These are phyloP conservation scores for Ondatra zibethicus DNA, from an alignment of 2,113 vertebrate species.

Conservation along the genomic window DNA sequence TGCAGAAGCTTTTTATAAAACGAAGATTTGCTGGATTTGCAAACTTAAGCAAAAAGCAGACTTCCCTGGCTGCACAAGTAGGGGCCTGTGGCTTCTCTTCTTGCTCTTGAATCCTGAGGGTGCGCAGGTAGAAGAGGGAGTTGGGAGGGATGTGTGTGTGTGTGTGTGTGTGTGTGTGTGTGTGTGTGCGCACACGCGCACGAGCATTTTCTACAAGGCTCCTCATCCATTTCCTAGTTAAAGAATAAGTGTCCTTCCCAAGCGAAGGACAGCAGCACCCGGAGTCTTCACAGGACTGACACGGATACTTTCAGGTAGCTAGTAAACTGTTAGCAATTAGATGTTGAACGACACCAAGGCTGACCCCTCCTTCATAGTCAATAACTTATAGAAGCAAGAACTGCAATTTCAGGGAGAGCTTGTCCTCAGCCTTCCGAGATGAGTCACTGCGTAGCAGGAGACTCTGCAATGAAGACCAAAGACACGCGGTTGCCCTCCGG, in stretches of 20 bases:
- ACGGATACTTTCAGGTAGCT: neutral
- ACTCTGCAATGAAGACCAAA: neutral
- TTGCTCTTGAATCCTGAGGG: neutral
- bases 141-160: neutral
- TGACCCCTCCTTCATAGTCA: neutral
- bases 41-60: neutral
- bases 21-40: slow-evolving; percentile 54
- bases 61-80: neutral
- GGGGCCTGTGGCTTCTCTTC: neutral
- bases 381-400: neutral
- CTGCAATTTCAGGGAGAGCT: neutral
- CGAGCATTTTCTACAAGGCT: neutral
- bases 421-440: neutral
- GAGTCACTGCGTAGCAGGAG: neutral
- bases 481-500: too few species aligned
- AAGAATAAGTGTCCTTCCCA: neutral
- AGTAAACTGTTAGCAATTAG: neutral
- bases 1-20: slow-evolving; percentile 54
- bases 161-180: too few species aligned
- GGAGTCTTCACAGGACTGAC: neutral
- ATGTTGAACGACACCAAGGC: neutral
- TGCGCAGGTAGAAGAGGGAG: neutral
- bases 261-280: neutral
- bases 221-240: neutral
- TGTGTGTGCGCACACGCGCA: rapidly evolving